phyloP scores from a whole-genome alignment of 2,113 vertebrate species.

The Cyrtonyx montezumae region DNA sequence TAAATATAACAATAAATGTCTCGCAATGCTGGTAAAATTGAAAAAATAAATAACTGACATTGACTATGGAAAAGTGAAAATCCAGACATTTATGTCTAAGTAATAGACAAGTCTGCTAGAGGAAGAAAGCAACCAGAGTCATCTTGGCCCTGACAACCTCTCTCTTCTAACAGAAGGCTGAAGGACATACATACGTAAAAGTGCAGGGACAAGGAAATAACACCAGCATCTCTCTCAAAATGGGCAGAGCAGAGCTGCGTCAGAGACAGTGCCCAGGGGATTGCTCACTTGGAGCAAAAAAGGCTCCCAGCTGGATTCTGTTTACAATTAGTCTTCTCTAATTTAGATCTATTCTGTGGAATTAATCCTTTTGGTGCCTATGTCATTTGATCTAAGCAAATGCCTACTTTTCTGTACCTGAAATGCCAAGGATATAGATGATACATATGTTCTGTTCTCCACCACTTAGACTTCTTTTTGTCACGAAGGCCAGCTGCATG shows the following conservation, averaged over 20 bases:
- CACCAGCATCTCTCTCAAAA: neutral
- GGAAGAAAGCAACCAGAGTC: neutral
- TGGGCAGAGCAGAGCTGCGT: neutral
- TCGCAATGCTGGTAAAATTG: slow-evolving; percentile 26
- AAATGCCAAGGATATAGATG: neutral
- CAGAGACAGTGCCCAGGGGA: neutral
- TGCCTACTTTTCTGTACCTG: neutral
- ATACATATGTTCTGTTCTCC: neutral
- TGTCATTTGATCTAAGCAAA: neutral
- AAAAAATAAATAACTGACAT: slow-evolving; percentile 21
- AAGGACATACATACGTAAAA: rapidly evolving
- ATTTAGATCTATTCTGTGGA: neutral
- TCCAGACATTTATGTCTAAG: slow-evolving; percentile 19
- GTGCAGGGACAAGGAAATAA: neutral
- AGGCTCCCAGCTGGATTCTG: neutral
- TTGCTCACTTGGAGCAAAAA: neutral
- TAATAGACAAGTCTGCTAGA: neutral
- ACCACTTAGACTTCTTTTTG: neutral
- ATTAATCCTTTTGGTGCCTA: neutral
- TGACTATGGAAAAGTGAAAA: neutral
- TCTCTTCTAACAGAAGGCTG: neutral
- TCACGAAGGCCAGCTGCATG: neutral
- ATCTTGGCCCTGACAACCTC: neutral
- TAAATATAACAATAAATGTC: slow-evolving; percentile 40
- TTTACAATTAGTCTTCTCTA: neutral